Evolutionary conservation across 2,113 vertebrate genomes (phyloP), one percentile per base, ranked within the genome.

Genomic region (Parus major): DNA sequence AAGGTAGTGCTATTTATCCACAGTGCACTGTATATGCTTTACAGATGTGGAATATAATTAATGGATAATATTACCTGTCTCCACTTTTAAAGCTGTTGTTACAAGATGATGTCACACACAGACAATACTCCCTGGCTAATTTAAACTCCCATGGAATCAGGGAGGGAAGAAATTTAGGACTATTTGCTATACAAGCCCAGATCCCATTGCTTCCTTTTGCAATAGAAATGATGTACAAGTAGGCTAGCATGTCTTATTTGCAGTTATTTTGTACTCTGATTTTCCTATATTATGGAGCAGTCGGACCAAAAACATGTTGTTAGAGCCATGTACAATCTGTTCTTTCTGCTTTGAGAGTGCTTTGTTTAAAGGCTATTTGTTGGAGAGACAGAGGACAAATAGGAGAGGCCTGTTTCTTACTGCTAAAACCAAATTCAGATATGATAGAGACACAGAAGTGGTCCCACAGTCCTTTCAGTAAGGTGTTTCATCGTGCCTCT

Each of bases 311-410:
- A 95, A 0, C 75, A 87, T 70, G 71, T 56, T 95, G 66, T 66
- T 77, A 93, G 29, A 91, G 47, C 64, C 56, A 52, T 52, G 85
- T 70, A 82, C 87, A 94, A 60, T 93, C 55, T 88, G 63, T 83
- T 86, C 69, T 77, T 94, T 44, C 63, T 73, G 27, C 71, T 88
- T 90, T 59, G 57, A 41, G 35, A 71, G 69, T 83, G 59, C 36
- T 94, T 90, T 82, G 27, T 94, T 95, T 94, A 79, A 95, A 80
- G 42, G 44, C 56, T 90, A 55, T 92, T 86, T 86, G 42, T 95
- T 1, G 33, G 47, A 73, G n/a, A 94, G 66, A 66, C n/a, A 82
- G 75, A 77, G 71, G 64, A 93, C 82, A 92, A 94, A 83, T 15
- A 92, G 71, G 19, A 86, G 59, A 82, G 52, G 42, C 29, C 22